Percentiles rank a stretch among this genome's conserved stretches.
phyloP scores from a whole-genome alignment of 2,113 vertebrate species.

The Equus quagga region DNA sequence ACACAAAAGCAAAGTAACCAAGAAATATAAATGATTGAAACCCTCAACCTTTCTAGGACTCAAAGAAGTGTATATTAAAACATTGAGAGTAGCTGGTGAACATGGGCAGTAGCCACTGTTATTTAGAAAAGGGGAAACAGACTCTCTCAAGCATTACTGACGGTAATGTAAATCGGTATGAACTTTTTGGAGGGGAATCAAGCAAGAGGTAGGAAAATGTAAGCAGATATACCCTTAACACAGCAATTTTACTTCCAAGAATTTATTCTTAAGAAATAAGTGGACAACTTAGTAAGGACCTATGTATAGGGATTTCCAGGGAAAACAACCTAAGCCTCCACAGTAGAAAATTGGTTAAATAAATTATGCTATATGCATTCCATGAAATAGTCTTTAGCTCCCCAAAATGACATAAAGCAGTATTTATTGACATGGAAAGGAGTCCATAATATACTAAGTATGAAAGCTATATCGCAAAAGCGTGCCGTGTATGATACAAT shows the following conservation, averaged over 20 bases:
- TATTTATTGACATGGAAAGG: background rate
- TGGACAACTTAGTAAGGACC: background rate
- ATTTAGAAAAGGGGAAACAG: background rate
- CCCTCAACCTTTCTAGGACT: background rate
- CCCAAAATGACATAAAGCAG: background rate
- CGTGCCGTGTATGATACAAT: background rate
- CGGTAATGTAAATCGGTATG: background rate
- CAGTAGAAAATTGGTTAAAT: background rate
- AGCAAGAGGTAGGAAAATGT: background rate
- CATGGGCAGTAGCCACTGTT: background rate
- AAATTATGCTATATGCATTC: background rate
- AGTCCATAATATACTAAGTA: background rate
- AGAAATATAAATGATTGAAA: background rate
- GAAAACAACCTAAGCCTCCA: background rate
- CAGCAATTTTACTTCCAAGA: background rate
- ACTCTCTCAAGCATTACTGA: background rate
- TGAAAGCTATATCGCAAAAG: background rate
- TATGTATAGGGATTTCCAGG: background rate
- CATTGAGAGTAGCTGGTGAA: background rate
- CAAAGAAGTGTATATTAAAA: slow-evolving; percentile 3
- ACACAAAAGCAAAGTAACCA: slow-evolving; percentile 32
- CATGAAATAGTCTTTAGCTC: background rate
- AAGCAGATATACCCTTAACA: background rate
- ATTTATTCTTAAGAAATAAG: slow-evolving; percentile 36
- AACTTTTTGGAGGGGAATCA: slow-evolving; percentile 35